A percentile compares a stretch with the other conserved stretches of the same genome.
These are phyloP conservation scores for Deladenus siricidicola DNA, from an alignment of 2,888 invertebrate species.

Conservation along the genomic window DNA sequence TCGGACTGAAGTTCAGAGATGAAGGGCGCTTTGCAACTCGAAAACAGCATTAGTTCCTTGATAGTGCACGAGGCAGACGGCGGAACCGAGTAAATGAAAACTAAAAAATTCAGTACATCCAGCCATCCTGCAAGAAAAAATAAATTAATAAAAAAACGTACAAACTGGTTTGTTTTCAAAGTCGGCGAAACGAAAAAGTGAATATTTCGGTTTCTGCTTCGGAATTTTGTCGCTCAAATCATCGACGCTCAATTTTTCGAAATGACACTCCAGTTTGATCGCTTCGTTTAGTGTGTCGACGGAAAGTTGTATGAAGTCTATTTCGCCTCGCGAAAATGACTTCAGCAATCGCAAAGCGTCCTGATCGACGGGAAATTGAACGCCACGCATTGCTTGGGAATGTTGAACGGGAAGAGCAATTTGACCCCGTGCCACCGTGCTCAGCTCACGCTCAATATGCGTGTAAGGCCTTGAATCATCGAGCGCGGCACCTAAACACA, in stretches of 20 bases:
- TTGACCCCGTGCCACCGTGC: conserved; percentile 54
- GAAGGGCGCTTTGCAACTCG: conserved; percentile 88
- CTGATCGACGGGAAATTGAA: conserved; percentile 77
- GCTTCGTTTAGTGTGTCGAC: conserved; percentile 75
- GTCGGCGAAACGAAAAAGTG: conserved; percentile 63
- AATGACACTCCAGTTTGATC: conserved; percentile 72
- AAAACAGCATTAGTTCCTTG: conserved; percentile 95
- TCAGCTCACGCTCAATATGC: conserved; percentile 57
- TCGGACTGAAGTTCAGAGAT: conserved; percentile 69
- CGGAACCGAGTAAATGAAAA: conserved; percentile 98
- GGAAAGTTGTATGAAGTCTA: conserved; percentile 83
- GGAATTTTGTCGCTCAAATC: conserved; percentile 74
- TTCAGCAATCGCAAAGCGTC: conserved; percentile 69
- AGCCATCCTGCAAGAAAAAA: no score
- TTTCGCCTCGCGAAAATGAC: conserved; percentile 67
- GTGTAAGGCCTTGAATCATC: conserved; percentile 63
- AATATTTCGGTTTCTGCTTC: conserved; percentile 76
- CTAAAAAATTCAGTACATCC: no score
- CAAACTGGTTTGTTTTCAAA: conserved; percentile 25
- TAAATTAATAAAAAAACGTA: no score
- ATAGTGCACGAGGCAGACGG: conserved; percentile 86
- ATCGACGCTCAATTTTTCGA: conserved; percentile 64
- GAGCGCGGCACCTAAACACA: no score
- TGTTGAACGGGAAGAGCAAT: conserved; percentile 27
- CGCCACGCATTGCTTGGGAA: conserved; percentile 75